These are phyloP conservation scores for Sebastolobus altivelis DNA, from an alignment of 2,797 vertebrate species.

Conservation along the genomic window DNA sequence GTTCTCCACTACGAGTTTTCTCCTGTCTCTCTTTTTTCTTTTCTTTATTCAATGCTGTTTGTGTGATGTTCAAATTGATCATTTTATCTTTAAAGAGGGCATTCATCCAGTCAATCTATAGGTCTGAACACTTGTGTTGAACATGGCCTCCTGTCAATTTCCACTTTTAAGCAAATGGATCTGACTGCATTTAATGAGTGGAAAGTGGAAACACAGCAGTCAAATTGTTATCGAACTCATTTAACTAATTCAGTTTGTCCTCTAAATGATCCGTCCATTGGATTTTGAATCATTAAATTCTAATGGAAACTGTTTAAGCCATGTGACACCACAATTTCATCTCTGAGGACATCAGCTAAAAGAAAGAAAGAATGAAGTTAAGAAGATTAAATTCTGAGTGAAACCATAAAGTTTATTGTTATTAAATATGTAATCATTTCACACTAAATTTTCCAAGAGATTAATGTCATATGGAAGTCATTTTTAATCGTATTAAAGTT, in stretches of 20 bases:
- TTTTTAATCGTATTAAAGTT: slow-evolving; percentile 17
- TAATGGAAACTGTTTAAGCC: slow-evolving; percentile 49
- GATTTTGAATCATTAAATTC: slow-evolving; percentile 58
- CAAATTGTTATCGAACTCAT: slow-evolving; percentile 73
- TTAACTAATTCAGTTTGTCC: slow-evolving; percentile 61
- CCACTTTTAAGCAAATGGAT: slow-evolving; percentile 51
- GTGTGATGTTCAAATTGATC: not conserved
- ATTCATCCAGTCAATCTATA: not conserved
- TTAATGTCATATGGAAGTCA: slow-evolving; percentile 16
- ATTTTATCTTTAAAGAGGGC: not conserved
- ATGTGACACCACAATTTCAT: not conserved
- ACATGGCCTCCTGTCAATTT: slow-evolving; percentile 30
- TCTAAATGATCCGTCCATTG: slow-evolving; percentile 56
- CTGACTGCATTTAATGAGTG: slow-evolving; percentile 48
- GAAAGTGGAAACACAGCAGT: slow-evolving; percentile 57
- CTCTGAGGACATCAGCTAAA: slow-evolving; percentile 12
- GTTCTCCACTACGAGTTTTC: slow-evolving; percentile 34
- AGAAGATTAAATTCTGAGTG: slow-evolving; percentile 9
- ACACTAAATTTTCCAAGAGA: slow-evolving; percentile 9
- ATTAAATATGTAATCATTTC: slow-evolving; percentile 12
- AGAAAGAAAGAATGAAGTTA: not conserved
- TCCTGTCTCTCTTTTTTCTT: slow-evolving; percentile 17
- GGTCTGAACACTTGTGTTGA: not conserved
- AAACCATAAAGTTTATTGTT: not conserved
- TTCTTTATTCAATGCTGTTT: not conserved